Conservation (phyloP, 1,140 invertebrate species). For the Ectropis grisescens region DNA sequence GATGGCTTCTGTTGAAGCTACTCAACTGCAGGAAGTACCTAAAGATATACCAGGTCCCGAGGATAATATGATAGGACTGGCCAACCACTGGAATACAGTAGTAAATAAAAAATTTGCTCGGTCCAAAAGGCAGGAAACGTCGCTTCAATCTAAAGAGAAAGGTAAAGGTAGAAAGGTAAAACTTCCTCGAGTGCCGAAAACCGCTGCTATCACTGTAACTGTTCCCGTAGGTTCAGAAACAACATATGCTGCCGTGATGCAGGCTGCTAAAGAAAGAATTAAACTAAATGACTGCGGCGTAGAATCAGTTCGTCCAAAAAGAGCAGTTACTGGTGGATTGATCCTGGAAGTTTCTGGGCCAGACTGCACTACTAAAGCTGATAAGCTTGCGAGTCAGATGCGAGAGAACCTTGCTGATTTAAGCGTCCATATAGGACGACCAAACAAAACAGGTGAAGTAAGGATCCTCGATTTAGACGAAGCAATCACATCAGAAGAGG, state of each 20-base stretch:
- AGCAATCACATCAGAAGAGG: conserved; percentile 7
- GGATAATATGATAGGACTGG: too few relatives aligned
- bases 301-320: neutral
- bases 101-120: too few relatives aligned
- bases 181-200: conserved; percentile 1
- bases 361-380: conserved; percentile 6
- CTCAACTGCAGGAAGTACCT: too few relatives aligned
- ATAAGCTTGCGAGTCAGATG: conserved; percentile 6
- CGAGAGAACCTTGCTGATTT: neutral
- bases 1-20: too few relatives aligned
- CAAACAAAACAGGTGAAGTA: conserved; percentile 10
- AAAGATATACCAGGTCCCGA: too few relatives aligned
- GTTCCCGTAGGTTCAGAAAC: neutral
- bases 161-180: neutral
- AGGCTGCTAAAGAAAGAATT: conserved; percentile 5
- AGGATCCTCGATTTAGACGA: conserved; percentile 13
- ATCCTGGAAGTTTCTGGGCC: conserved; percentile 6
- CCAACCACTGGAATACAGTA: too few relatives aligned
- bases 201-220: conserved; percentile 6
- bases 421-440: conserved; percentile 4
- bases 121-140: too few relatives aligned
- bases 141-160: too few relatives aligned
- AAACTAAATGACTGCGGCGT: conserved; percentile 8
- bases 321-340: conserved; percentile 4
- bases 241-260: conserved; percentile 10